phyloP scores from a whole-genome alignment of 2,113 vertebrate genomes.

The Saguinus imperator region DNA sequence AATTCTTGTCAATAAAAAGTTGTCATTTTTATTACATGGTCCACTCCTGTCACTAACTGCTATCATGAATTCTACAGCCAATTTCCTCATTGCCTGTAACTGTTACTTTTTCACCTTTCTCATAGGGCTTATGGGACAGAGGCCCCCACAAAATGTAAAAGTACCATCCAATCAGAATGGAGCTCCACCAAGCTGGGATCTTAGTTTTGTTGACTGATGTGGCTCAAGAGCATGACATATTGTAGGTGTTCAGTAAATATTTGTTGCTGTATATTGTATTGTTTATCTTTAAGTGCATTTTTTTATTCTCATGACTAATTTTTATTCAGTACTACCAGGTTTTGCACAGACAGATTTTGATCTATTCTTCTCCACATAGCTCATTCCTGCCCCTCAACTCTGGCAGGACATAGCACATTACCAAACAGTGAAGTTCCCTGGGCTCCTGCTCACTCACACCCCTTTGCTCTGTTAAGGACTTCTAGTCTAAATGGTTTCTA shows the following conservation, averaged over 20 bases:
- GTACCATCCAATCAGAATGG: fast-evolving
- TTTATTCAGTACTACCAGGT: background rate
- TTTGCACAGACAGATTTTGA: background rate
- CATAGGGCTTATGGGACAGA: background rate
- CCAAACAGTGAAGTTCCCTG: background rate
- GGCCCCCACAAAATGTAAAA: background rate
- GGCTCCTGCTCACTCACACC: background rate
- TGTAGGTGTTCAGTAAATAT: background rate
- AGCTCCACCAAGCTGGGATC: background rate
- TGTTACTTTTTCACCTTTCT: background rate
- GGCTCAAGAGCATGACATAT: no score
- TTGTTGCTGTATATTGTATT: background rate
- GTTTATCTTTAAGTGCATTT: background rate
- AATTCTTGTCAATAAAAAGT: background rate
- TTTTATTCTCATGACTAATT: background rate
- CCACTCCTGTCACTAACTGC: background rate
- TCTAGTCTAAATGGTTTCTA: no score
- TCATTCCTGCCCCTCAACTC: background rate
- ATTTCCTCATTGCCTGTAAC: background rate
- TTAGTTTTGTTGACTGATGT: background rate
- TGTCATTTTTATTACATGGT: background rate
- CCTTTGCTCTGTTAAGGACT: background rate
- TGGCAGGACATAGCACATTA: background rate
- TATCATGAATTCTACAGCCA: background rate
- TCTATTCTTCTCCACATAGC: background rate